phyloP scores from a whole-genome alignment of 2,888 invertebrate genomes.

The Seladonia tumulorum region DNA sequence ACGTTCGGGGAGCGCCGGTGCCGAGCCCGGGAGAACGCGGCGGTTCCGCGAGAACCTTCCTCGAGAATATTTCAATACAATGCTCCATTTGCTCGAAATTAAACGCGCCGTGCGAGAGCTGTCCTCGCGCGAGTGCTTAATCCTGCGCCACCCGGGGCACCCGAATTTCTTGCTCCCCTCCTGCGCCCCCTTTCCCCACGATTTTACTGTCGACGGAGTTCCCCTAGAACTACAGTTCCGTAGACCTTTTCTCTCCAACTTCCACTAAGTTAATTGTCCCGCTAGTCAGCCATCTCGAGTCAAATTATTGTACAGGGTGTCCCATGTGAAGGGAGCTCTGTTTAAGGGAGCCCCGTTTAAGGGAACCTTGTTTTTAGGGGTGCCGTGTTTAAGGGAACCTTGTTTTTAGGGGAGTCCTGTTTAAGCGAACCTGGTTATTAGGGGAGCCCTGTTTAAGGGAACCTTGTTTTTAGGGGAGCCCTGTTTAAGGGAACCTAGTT shows the following conservation, averaged over 20 bases:
- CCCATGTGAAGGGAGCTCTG: too few species aligned
- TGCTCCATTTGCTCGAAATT: conserved; percentile 52
- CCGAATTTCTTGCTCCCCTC: not conserved
- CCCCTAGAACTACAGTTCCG: not conserved
- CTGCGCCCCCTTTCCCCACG: not conserved
- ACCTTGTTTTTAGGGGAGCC: too few species aligned
- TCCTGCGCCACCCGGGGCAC: not conserved
- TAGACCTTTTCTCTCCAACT: too few species aligned
- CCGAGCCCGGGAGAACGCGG: not conserved
- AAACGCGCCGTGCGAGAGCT: conserved; percentile 11
- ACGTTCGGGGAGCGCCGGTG: conserved; percentile 21
- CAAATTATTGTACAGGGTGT: too few species aligned
- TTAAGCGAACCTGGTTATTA: too few species aligned
- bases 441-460: too few species aligned
- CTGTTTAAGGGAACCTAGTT: too few species aligned
- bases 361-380: too few species aligned
- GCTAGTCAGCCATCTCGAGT: too few species aligned
- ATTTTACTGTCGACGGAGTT: not conserved
- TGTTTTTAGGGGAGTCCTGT: too few species aligned
- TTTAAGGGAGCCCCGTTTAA: too few species aligned
- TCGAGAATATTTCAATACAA: conserved; percentile 55
- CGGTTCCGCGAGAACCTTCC: conserved; percentile 47
- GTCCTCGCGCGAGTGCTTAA: conserved; percentile 17
- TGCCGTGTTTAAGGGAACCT: too few species aligned
- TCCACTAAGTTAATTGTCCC: not conserved